Percentiles rank a stretch among this genome's conserved stretches.
phyloP scores from a whole-genome alignment of 1,140 invertebrate genomes.

The Nomia melanderi region DNA sequence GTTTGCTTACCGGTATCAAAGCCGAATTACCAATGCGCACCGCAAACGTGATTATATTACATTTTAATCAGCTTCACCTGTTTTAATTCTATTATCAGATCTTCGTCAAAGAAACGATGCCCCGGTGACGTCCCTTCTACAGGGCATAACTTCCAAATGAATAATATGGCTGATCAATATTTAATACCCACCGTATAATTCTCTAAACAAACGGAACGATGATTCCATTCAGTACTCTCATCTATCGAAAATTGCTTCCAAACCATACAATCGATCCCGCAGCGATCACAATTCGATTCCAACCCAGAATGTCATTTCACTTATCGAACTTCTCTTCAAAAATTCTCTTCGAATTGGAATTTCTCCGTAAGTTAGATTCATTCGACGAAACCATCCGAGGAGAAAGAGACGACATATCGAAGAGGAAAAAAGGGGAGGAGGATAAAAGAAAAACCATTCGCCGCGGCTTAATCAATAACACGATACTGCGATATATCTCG shows the following conservation, averaged over 20 bases:
- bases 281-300: background rate
- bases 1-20: too few species aligned
- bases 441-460: background rate
- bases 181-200: background rate
- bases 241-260: slow-evolving; percentile 29
- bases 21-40: background rate
- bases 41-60: slow-evolving; percentile 1
- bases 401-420: too few species aligned
- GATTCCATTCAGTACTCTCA: background rate
- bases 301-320: background rate
- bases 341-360: slow-evolving; percentile 15
- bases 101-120: background rate
- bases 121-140: background rate
- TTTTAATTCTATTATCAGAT: slow-evolving; percentile 9
- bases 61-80: slow-evolving; percentile 11
- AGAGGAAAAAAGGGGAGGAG: too few species aligned
- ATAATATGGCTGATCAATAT: too few species aligned
- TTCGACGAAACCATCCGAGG: background rate
- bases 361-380: slow-evolving; percentile 16
- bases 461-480: slow-evolving; percentile 26
- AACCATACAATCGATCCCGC: slow-evolving; percentile 2
- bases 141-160: background rate
- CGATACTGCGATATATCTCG: background rate
- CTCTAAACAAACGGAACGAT: background rate
- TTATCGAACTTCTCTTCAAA: slow-evolving; percentile 21